Evolutionary conservation across 2,797 vertebrate genomes (phyloP).

Genomic region (Gallirallus australis): DNA sequence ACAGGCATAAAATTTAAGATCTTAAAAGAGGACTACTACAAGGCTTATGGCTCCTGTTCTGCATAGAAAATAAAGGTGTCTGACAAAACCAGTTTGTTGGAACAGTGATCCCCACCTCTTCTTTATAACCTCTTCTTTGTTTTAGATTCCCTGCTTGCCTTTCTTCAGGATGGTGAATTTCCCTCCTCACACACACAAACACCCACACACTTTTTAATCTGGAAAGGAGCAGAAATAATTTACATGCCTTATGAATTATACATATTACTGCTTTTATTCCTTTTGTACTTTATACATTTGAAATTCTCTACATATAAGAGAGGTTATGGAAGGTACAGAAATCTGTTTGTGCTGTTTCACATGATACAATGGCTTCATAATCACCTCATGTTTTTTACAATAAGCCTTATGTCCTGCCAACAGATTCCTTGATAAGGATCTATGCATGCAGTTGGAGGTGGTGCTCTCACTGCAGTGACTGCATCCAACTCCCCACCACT

Average conservation of each 20-base stretch:
- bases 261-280: background rate
- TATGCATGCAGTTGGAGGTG: background rate
- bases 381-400: background rate
- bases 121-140: background rate
- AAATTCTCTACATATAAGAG: background rate
- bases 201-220: background rate
- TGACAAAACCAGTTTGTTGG: background rate
- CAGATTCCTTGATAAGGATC: background rate
- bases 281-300: background rate
- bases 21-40: background rate
- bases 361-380: background rate
- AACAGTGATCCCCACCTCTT: background rate
- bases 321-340: background rate
- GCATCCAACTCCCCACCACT: background rate
- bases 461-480: background rate
- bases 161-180: background rate
- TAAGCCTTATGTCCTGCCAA: background rate
- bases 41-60: background rate
- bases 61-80: background rate
- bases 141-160: background rate
- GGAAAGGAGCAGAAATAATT: constrained; percentile 23
- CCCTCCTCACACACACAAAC: background rate
- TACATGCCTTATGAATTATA: constrained; percentile 6
- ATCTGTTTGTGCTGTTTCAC: background rate
- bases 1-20: background rate